A percentile compares a stretch with the other conserved stretches of the same genome.
These are phyloP conservation scores for Poecilia picta DNA, from an alignment of 2,797 vertebrate species.

Conservation along the genomic window DNA sequence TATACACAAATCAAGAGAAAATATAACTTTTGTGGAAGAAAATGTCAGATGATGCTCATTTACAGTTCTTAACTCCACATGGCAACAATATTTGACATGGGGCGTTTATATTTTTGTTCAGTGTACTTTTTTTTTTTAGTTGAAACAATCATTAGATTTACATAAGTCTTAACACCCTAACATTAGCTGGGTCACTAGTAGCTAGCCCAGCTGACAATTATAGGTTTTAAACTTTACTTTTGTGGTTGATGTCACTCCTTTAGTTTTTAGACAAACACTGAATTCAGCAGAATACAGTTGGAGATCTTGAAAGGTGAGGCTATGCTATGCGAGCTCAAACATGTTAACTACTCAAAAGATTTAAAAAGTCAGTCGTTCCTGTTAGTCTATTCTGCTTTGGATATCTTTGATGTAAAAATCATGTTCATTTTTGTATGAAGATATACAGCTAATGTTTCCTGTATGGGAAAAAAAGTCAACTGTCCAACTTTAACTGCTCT, in stretches of 20 bases:
- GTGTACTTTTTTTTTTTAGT: too few species aligned
- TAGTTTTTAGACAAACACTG: not conserved
- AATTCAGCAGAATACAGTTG: not conserved
- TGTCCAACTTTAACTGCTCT: not conserved
- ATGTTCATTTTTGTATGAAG: not conserved
- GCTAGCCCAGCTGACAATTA: not conserved
- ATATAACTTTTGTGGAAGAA: too few species aligned
- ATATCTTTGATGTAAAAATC: not conserved
- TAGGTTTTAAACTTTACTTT: not conserved
- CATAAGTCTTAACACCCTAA: not conserved
- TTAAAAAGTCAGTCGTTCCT: not conserved
- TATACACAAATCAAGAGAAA: too few species aligned
- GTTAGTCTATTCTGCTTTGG: not conserved
- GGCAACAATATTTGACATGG: too few species aligned
- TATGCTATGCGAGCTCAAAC: not conserved
- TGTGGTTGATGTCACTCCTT: not conserved
- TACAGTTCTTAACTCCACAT: too few species aligned
- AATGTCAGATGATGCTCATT: too few species aligned
- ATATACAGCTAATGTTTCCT: not conserved
- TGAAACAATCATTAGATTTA: not conserved
- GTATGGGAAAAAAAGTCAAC: not conserved
- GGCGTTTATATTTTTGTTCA: too few species aligned
- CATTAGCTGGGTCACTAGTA: not conserved
- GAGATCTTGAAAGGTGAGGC: not conserved
- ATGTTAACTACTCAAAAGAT: not conserved